These are phyloP conservation scores for Radopholus similis DNA, from an alignment of 1,140 invertebrate genomes.

Conservation along the genomic window DNA sequence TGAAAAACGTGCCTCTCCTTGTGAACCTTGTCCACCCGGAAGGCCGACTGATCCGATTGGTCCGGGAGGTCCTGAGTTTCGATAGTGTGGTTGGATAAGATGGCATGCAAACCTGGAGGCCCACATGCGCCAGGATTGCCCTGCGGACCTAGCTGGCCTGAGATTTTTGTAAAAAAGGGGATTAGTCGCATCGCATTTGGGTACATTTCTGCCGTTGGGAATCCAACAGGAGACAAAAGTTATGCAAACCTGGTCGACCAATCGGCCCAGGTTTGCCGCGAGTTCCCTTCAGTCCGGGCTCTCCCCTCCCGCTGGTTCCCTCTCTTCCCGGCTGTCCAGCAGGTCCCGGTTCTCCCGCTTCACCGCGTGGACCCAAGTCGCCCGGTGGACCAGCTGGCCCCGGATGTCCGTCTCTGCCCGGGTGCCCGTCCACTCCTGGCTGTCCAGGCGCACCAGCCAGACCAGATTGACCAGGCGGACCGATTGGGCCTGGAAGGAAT, in stretches of 20 bases:
- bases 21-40: not conserved
- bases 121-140: slow-evolving; percentile 20
- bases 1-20: not conserved
- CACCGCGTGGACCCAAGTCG: not conserved
- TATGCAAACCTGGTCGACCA: no score
- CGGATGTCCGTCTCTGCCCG: slow-evolving; percentile 20
- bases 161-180: not conserved
- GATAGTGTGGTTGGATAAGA: no score
- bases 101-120: not conserved
- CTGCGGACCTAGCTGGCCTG: not conserved
- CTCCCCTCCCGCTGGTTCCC: slow-evolving; percentile 7
- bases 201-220: no score
- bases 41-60: slow-evolving; percentile 3
- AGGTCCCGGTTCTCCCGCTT: not conserved
- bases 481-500: not conserved
- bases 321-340: slow-evolving; percentile 19
- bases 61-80: slow-evolving; percentile 10
- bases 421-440: slow-evolving; percentile 12
- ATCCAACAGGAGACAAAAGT: no score
- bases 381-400: slow-evolving; percentile 9
- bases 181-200: no score
- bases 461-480: not conserved
- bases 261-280: not conserved
- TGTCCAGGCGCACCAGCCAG: slow-evolving; percentile 1
- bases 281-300: not conserved